Percentiles rank a stretch among this genome's conserved stretches.
Conservation (phyloP, 1,140 invertebrate species). For the Heliconius melpomene region DNA sequence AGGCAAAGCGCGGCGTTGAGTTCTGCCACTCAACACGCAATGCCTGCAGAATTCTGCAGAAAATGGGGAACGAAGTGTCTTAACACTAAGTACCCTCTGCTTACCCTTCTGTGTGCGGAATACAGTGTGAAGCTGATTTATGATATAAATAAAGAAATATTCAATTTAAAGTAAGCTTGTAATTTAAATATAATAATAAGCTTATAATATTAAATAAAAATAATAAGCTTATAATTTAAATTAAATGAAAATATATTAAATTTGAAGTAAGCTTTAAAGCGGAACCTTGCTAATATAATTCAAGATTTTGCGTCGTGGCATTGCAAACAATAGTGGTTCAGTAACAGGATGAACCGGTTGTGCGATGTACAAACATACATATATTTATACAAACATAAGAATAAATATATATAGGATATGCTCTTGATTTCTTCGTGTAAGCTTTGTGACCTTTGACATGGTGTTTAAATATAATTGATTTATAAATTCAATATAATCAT, state of each 20-base stretch:
- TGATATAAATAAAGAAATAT: too few species aligned
- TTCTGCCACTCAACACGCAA: background rate
- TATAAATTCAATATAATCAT: background rate
- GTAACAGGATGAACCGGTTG: conserved; percentile 25
- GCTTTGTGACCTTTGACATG: background rate
- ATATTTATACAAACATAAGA: background rate
- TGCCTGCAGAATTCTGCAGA: too few species aligned
- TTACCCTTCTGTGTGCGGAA: too few species aligned
- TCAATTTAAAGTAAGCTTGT: too few species aligned
- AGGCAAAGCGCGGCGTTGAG: background rate
- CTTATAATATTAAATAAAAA: too few species aligned
- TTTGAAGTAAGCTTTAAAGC: conserved; percentile 7
- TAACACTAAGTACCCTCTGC: too few species aligned
- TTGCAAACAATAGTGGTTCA: conserved; percentile 27
- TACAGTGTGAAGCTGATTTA: too few species aligned
- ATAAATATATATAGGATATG: background rate
- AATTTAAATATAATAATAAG: too few species aligned
- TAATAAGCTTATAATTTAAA: too few species aligned
- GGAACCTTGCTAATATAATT: conserved; percentile 29
- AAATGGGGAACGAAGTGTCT: too few species aligned
- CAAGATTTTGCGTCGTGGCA: conserved; percentile 19
- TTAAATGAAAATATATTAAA: background rate
- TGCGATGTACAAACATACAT: background rate
- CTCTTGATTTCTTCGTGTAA: background rate
- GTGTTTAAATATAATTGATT: too few species aligned